Evolutionary conservation across 92 coral and sea anemone species (phyloP).

Genomic region (Metridium senile): DNA sequence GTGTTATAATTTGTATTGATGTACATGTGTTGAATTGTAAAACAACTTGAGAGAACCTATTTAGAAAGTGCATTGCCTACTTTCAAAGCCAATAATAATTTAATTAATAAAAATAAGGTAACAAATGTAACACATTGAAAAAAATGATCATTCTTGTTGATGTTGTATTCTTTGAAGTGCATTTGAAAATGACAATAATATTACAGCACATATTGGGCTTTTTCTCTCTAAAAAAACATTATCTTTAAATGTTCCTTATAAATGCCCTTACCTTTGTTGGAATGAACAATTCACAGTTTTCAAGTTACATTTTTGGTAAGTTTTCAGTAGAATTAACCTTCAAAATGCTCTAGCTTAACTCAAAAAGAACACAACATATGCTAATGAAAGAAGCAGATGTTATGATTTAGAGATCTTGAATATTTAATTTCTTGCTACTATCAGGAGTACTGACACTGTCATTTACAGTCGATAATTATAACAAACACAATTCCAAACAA

Average conservation of each 20-base stretch:
- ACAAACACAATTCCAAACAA: too few relatives aligned
- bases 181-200: not conserved
- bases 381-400: slow-evolving; percentile 64
- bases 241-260: not conserved
- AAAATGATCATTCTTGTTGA: too few relatives aligned
- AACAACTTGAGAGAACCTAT: not conserved
- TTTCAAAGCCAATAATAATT: not conserved
- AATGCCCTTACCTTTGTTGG: not conserved
- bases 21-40: too few relatives aligned
- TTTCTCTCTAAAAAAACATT: not conserved
- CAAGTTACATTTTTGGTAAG: not conserved
- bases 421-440: slow-evolving; percentile 44
- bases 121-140: too few relatives aligned
- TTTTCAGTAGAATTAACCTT: not conserved
- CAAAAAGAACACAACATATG: slow-evolving; percentile 23
- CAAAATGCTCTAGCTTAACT: not conserved
- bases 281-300: not conserved
- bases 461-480: not conserved
- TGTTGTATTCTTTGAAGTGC: not conserved
- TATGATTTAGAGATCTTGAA: slow-evolving; percentile 20
- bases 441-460: not conserved
- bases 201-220: not conserved
- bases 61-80: not conserved
- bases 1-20: too few relatives aligned
- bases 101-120: too few relatives aligned